Evolutionary conservation across 2,888 invertebrate genomes (phyloP).

Genomic region (Panzeria rudis): DNA sequence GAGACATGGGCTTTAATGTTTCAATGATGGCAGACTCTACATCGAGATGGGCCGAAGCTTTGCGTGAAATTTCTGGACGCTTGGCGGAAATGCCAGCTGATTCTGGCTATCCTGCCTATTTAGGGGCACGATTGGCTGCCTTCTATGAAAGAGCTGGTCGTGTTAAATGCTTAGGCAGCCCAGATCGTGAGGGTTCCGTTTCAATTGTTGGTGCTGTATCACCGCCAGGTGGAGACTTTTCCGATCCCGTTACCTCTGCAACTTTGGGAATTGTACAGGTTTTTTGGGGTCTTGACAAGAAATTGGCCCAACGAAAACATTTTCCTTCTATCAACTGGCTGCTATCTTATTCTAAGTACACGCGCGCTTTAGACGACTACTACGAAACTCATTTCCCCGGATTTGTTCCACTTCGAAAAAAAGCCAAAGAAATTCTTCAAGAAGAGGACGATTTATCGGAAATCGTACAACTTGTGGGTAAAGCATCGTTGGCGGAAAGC

Average conservation of each 20-base stretch:
- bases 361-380: constrained; percentile 98
- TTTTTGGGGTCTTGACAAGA: constrained; percentile 99
- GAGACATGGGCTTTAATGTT: constrained; percentile 99
- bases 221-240: constrained; percentile 99
- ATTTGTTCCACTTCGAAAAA: constrained; percentile 97
- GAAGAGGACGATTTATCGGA: constrained; percentile 99
- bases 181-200: constrained; percentile 98
- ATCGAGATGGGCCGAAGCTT: constrained; percentile 99
- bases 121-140: constrained; percentile 98
- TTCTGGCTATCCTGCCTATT: constrained; percentile 99
- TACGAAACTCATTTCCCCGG: constrained; percentile 99
- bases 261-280: constrained; percentile 99
- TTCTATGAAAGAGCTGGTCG: constrained; percentile 99
- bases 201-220: constrained; percentile 99
- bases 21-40: constrained; percentile 99
- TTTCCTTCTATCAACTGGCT: constrained; percentile 99
- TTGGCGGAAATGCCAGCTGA: constrained; percentile 99
- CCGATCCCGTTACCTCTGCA: constrained; percentile 99
- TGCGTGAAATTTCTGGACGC: constrained; percentile 97
- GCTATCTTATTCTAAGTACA: constrained; percentile 99
- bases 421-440: constrained; percentile 96
- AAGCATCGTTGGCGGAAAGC: constrained; percentile 98
- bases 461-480: constrained; percentile 99
- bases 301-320: constrained; percentile 99
- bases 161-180: constrained; percentile 98